Percentiles rank a stretch among this genome's conserved stretches.
Conservation (phyloP, 2,113 vertebrate genomes). For the Halcyon senegalensis region DNA sequence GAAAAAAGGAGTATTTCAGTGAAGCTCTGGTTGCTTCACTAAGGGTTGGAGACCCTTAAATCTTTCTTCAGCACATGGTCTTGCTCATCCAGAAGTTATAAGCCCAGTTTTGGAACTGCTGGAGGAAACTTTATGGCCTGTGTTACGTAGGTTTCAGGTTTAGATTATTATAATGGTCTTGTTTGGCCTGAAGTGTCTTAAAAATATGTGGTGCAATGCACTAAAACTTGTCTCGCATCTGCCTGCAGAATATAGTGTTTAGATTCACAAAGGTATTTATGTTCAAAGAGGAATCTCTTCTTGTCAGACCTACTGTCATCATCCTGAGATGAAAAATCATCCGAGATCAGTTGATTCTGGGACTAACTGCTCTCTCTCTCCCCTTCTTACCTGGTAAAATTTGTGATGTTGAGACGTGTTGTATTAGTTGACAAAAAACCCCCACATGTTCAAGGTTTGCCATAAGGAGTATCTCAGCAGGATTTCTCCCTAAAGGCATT, state of each 20-base stretch:
- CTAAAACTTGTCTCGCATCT: neutral
- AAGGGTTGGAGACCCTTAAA: neutral
- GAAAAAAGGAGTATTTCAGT: neutral
- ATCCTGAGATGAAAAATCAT: neutral
- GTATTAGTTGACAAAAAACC: neutral
- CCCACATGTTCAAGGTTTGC: neutral
- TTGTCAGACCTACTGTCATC: neutral
- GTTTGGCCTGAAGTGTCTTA: neutral
- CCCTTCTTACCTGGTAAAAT: neutral
- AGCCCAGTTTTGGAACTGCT: neutral
- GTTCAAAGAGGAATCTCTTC: neutral
- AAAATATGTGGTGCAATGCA: neutral
- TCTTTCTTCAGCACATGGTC: neutral
- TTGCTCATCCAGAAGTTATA: neutral
- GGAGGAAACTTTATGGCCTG: neutral
- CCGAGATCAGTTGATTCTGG: neutral
- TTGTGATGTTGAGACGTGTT: neutral
- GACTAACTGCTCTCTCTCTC: neutral
- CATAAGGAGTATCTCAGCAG: neutral
- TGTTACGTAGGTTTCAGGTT: slow-evolving; percentile 1
- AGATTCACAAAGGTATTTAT: neutral
- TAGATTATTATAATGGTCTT: neutral
- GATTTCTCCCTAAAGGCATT: neutral
- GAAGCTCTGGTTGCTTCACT: neutral
- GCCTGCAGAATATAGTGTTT: neutral